These are phyloP conservation scores for Heliopora coerulea DNA, from an alignment of 92 coral and sea anemone species.

Conservation along the genomic window DNA sequence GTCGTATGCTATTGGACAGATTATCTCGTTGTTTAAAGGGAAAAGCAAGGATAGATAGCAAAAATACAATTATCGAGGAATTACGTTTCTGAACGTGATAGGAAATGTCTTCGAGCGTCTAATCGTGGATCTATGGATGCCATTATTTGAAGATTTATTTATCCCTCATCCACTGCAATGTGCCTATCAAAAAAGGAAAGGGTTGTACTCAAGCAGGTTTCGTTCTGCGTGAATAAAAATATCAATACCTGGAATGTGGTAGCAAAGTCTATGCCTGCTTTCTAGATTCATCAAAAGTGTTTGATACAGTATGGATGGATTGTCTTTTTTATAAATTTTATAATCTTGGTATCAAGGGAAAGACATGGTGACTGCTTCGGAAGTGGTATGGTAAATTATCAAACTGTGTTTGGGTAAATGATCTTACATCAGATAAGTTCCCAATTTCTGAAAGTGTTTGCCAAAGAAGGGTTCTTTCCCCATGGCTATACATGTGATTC, in stretches of 20 bases:
- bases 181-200: too few relatives aligned
- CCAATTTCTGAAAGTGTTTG: background rate
- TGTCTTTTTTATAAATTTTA: background rate
- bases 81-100: background rate
- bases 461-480: slow-evolving; percentile 7
- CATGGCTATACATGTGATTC: slow-evolving; percentile 12
- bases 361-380: background rate
- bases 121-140: background rate
- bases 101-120: slow-evolving; percentile 7
- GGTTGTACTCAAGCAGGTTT: too few relatives aligned
- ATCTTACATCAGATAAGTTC: background rate
- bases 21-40: slow-evolving; percentile 10
- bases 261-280: slow-evolving; percentile 1
- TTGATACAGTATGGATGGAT: background rate
- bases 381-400: background rate
- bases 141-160: background rate
- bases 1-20: slow-evolving; percentile 11
- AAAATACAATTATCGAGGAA: background rate
- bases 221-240: too few relatives aligned
- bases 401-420: background rate
- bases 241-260: too few relatives aligned
- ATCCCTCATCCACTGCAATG: too few relatives aligned
- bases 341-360: slow-evolving; percentile 5
- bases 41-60: background rate
- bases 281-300: background rate